Evolutionary conservation across 1,140 invertebrate species (phyloP).

Genomic region (Drosophila kikkawai): DNA sequence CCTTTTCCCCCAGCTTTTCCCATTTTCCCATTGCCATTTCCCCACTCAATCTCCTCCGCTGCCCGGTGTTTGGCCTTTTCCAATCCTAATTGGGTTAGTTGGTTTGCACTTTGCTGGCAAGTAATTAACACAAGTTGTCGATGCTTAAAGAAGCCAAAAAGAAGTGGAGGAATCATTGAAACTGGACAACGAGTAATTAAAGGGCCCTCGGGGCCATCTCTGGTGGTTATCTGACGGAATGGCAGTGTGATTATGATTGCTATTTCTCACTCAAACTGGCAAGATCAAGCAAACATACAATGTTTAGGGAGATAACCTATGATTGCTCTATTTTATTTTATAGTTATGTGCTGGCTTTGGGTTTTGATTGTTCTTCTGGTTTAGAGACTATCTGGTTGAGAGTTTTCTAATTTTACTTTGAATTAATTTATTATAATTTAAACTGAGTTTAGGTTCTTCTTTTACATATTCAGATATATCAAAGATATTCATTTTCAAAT

Average conservation of each 20-base stretch:
- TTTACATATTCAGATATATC: too few relatives aligned
- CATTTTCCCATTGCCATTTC: constrained; percentile 15
- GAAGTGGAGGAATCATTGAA: constrained; percentile 52
- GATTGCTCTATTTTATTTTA: constrained; percentile 1
- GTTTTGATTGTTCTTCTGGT: background rate
- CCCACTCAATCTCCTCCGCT: constrained; percentile 26
- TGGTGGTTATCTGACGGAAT: constrained; percentile 15
- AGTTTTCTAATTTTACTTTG: too few relatives aligned
- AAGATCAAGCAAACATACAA: background rate
- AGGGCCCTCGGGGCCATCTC: constrained; percentile 20
- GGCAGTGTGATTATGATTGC: constrained; percentile 23
- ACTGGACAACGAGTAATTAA: constrained; percentile 54
- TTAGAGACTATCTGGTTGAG: background rate
- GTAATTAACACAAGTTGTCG: constrained; percentile 72
- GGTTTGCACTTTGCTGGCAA: constrained; percentile 61
- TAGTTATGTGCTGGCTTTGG: background rate
- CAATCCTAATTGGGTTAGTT: constrained; percentile 75
- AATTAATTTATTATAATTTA: too few relatives aligned
- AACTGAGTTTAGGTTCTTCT: too few relatives aligned
- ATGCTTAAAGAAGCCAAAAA: constrained; percentile 53
- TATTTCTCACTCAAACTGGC: background rate
- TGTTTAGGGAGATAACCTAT: constrained; percentile 1
- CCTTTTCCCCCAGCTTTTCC: constrained; percentile 1
- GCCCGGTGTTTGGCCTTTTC: constrained; percentile 39
- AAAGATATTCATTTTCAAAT: too few relatives aligned